Percentiles rank a stretch among this genome's conserved stretches.
phyloP scores from a whole-genome alignment of 2,888 invertebrate genomes.

The Volucella inanis region DNA sequence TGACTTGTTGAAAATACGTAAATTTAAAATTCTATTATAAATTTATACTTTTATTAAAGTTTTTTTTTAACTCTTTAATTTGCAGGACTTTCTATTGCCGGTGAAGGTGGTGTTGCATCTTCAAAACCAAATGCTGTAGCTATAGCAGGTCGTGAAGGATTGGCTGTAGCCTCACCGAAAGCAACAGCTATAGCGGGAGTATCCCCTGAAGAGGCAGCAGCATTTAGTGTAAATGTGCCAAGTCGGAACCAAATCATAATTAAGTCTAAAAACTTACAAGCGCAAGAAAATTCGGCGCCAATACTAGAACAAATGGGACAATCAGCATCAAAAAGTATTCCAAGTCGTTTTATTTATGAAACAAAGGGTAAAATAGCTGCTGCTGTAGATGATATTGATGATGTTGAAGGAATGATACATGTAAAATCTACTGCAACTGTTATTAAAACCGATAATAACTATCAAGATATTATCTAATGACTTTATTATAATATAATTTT shows the following conservation, averaged over 20 bases:
- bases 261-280: constrained; percentile 69
- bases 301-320: not conserved
- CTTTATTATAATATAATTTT: too few relatives aligned
- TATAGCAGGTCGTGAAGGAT: constrained; percentile 87
- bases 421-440: not conserved
- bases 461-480: too few relatives aligned
- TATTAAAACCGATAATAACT: not conserved
- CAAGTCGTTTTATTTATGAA: constrained; percentile 20
- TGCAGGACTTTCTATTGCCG: constrained; percentile 86
- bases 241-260: constrained; percentile 80
- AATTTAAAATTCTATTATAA: not conserved
- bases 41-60: not conserved
- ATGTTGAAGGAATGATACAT: not conserved
- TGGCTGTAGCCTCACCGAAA: constrained; percentile 88
- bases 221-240: constrained; percentile 80
- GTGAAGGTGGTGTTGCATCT: constrained; percentile 88
- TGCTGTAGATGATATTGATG: constrained; percentile 18
- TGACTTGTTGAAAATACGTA: too few relatives aligned
- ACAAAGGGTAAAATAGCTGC: constrained; percentile 36
- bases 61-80: constrained; percentile 36
- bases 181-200: constrained; percentile 91
- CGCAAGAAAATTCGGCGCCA: not conserved
- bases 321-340: not conserved
- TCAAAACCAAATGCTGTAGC: constrained; percentile 89
- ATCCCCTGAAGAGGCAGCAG: constrained; percentile 81